Base-by-base conservation (phyloP, 2,888 invertebrate genomes). In the Stenurella melanura region DNA sequence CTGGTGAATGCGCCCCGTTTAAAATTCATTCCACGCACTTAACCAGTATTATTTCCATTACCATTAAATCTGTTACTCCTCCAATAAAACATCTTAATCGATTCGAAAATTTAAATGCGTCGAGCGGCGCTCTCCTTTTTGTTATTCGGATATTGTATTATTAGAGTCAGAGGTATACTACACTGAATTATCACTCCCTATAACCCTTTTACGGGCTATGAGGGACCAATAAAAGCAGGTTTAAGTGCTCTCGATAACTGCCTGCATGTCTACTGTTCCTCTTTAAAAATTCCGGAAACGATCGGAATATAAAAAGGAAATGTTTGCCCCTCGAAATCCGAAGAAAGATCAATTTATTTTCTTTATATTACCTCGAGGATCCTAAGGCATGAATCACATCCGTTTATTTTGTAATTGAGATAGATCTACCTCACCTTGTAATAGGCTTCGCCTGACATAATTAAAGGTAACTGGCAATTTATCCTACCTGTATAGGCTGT, bases 181-280 rank as follows among this genome's bases (percentile, higher is more conserved):
- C 85, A 85, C 85, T 88, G 87, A 89, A 89, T 89, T 89, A 89
- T 89, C 88, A 88, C 87, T 86, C 86, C 83, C 82, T 83, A 87
- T 89, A 90, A 90, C 90, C 89, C 89, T 90, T 90, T 90, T 89
- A 90, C 89, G 87, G 87, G 88, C 89, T 89, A 88, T 89, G 87
- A 87, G 90, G 89, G 90, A 88, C 87, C 87, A 89, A 90, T 90
- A 90, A 90, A 89, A 88, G 87, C 83, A 87, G 86, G 87, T 88
- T 88, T 88, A 89, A 89, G 89, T 89, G 89, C 88, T 88, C 87
- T 87, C 88, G 89, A 88, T 89, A 89, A 89, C 88, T 87, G 88
- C 86, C 78, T 85, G 84, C 86, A 85, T 84, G 86, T 81, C 81
- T 82, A 82, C 85, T 83, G 80, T 82, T 82, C 83, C 80, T 84